Evolutionary conservation across 2,888 invertebrate genomes (phyloP), one percentile per base, ranked within the genome.

Genomic region (Zhuqinia jingwanae): DNA sequence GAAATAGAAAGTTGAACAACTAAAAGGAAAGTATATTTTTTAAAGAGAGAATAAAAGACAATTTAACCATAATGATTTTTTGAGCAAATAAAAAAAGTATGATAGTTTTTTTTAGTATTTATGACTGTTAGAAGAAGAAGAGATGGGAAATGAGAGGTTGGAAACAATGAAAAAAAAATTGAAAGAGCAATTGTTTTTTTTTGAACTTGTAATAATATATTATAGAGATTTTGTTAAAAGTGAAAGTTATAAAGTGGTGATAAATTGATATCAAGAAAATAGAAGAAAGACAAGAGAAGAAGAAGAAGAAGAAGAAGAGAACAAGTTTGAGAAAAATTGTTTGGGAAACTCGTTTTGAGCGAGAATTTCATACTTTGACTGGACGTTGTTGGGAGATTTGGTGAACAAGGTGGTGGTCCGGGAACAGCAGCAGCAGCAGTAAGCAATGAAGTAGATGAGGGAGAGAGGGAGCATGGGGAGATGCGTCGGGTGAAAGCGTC

Each of bases 401-500:
- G 89, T 76, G 87, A 85, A 82, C 70, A 80, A 56, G 80, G 73
- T 85, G 87, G 88, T 83, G 84, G 81, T 70, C 83, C 80, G 53
- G 83, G 87, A 86, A 70, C 83, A 50, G 82, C 88, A 84, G 86
- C 81, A 86, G 91, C 85, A 87, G 76, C 92, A 91, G 92, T 91
- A 91, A 91, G 91, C 92, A 93, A 73, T 83, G 82, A 60, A 77
- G 68, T 63, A 76, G 88, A 93, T 92, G 92, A 93, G 91, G 91
- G 93, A 90, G 91, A 93, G 89, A 91, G 93, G 91, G 92, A 95
- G 91, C 94, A 94, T 92, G 94, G 93, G 92, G 92, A 93, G 91
- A 94, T 94, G 91, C 95, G 95, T 89, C 93, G 94, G 92, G 94
- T 94, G 88, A 93, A 91, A 91, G 93, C 92, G 91, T 91, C 94